A percentile compares a stretch with the other conserved stretches of the same genome.
These are phyloP conservation scores for Anabas testudineus DNA, from an alignment of 2,797 vertebrate species.

Conservation along the genomic window DNA sequence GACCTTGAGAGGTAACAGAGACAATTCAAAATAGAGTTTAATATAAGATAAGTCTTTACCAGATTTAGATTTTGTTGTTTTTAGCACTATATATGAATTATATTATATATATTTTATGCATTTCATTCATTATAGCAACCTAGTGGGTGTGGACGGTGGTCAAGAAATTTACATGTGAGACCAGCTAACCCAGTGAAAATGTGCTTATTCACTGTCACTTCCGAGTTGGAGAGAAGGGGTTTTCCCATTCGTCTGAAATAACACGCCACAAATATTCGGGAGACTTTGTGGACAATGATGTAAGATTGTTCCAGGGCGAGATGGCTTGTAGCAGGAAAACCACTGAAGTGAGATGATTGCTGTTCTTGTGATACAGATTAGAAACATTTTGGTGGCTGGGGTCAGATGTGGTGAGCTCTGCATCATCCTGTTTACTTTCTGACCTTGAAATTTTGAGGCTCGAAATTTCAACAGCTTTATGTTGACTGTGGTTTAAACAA, in stretches of 20 bases:
- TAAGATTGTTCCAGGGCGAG: slow-evolving; percentile 52
- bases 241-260: slow-evolving; percentile 65
- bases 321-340: slow-evolving; percentile 58
- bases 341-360: slow-evolving; percentile 63
- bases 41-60: background rate
- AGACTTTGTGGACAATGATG: slow-evolving; percentile 59
- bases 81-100: background rate
- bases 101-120: no score
- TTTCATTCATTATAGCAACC: background rate
- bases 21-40: background rate
- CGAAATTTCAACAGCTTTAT: slow-evolving; percentile 33
- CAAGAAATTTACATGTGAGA: slow-evolving; percentile 36
- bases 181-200: slow-evolving; percentile 44
- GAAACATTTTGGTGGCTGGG: slow-evolving; percentile 55
- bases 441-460: slow-evolving; percentile 59
- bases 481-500: slow-evolving; percentile 23
- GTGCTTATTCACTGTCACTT: slow-evolving; percentile 60
- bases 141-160: background rate
- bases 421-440: slow-evolving; percentile 64
- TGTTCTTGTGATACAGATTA: slow-evolving; percentile 72
- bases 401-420: slow-evolving; percentile 65
- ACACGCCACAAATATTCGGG: slow-evolving; percentile 52
- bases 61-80: slow-evolving; percentile 3
- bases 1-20: slow-evolving; percentile 10
- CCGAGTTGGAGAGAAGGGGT: slow-evolving; percentile 48